A percentile compares a stretch with the other conserved stretches of the same genome.
Evolutionary conservation across 2,888 invertebrate genomes (phyloP).

Genomic region (Lottia scabra): DNA sequence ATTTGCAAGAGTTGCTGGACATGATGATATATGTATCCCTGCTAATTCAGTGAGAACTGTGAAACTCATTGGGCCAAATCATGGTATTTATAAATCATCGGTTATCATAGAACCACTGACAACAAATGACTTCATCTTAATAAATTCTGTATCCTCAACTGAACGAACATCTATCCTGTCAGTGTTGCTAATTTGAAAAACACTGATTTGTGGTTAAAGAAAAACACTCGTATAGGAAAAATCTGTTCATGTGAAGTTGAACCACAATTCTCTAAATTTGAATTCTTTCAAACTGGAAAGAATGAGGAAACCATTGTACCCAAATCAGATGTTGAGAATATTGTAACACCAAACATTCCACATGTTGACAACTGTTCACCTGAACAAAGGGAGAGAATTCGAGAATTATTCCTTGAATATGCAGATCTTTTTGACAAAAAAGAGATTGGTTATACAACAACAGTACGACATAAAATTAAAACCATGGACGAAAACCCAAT

Average conservation of each 20-base stretch:
- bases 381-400: neutral
- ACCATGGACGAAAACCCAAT: constrained; percentile 11
- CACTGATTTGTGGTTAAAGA: neutral
- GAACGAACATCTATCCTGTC: neutral
- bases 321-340: neutral
- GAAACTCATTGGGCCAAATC: neutral
- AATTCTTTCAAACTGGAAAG: neutral
- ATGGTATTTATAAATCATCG: neutral
- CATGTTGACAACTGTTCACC: neutral
- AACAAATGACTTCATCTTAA: neutral
- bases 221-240: neutral
- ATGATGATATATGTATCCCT: neutral
- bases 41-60: neutral
- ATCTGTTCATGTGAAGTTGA: neutral
- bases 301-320: neutral
- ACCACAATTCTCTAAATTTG: neutral
- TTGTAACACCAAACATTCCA: no score
- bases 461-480: neutral
- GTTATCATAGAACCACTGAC: neutral
- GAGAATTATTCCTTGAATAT: neutral
- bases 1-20: neutral
- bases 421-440: neutral
- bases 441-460: neutral
- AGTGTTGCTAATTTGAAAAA: neutral
- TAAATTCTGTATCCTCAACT: neutral